Evolutionary conservation across 2,113 vertebrate genomes (phyloP).

Genomic region (Salvelinus sp.): DNA sequence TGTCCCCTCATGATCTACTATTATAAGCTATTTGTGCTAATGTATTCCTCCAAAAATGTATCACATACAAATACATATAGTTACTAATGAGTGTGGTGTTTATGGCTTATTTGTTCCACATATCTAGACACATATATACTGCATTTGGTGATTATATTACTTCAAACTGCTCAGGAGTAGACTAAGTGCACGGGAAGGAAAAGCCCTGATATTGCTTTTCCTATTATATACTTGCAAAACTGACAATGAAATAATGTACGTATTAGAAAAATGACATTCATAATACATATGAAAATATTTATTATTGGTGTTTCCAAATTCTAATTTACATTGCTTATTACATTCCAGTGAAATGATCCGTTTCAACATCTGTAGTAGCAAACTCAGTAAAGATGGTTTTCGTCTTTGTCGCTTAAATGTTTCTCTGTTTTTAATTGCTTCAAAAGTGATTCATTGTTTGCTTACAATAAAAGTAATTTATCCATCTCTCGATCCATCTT

Average conservation of each 20-base stretch:
- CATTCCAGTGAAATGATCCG: constrained; percentile 56
- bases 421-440: neutral
- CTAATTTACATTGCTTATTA: constrained; percentile 44
- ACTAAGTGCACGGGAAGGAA: neutral
- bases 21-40: neutral
- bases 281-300: constrained; percentile 68
- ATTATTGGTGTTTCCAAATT: constrained; percentile 55
- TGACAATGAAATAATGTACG: no score
- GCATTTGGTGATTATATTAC: neutral
- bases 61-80: no score
- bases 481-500: neutral
- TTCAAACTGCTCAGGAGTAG: neutral
- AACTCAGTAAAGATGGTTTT: constrained; percentile 11
- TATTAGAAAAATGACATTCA: neutral
- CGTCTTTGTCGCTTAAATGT: neutral
- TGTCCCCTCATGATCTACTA: neutral
- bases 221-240: neutral
- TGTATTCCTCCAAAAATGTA: neutral
- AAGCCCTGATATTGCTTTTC: neutral
- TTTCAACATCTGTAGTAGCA: constrained; percentile 17
- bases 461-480: neutral
- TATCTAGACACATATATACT: neutral
- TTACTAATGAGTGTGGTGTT: no score
- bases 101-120: no score
- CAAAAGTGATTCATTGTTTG: neutral